Evolutionary conservation across 2,888 invertebrate species (phyloP).

Genomic region (Crocallis elinguaria): DNA sequence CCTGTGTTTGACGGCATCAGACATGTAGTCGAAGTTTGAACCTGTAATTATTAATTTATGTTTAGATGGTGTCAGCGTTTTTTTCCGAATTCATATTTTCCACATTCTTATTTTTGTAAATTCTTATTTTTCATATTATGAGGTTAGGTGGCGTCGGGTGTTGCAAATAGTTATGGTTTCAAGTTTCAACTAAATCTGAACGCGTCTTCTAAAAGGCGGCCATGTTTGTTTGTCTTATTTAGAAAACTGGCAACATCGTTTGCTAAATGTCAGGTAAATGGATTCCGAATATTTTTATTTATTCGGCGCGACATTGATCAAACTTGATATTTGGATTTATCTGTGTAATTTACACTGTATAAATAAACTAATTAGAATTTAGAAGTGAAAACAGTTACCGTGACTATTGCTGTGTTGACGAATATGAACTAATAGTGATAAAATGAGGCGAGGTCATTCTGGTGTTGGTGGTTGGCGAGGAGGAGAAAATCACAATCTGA

Average conservation of each 20-base stretch:
- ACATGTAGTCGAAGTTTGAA: too few species aligned
- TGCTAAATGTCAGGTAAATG: constrained; percentile 42
- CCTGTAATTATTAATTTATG: too few species aligned
- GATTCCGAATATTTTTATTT: constrained; percentile 52
- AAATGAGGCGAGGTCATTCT: constrained; percentile 80
- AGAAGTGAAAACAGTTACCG: constrained; percentile 1
- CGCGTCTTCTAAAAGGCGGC: too few species aligned
- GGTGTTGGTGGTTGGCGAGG: constrained; percentile 74
- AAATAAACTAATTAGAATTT: background rate
- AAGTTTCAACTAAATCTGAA: too few species aligned
- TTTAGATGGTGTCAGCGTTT: too few species aligned
- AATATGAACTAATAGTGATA: constrained; percentile 63
- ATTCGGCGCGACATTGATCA: constrained; percentile 59
- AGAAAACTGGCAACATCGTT: constrained; percentile 8
- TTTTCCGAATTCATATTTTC: too few species aligned
- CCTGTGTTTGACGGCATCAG: too few species aligned
- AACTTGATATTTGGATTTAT: constrained; percentile 44
- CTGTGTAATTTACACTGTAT: constrained; percentile 1
- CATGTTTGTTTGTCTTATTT: too few species aligned
- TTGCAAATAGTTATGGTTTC: too few species aligned
- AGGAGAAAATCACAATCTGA: constrained; percentile 72
- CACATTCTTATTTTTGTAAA: too few species aligned
- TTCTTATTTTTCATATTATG: too few species aligned
- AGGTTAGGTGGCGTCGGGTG: too few species aligned
- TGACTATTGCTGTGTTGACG: constrained; percentile 31